A percentile compares a stretch with the other conserved stretches of the same genome.
Evolutionary conservation across 2,113 vertebrate genomes (phyloP).

Genomic region (Malaclemys terrapin): DNA sequence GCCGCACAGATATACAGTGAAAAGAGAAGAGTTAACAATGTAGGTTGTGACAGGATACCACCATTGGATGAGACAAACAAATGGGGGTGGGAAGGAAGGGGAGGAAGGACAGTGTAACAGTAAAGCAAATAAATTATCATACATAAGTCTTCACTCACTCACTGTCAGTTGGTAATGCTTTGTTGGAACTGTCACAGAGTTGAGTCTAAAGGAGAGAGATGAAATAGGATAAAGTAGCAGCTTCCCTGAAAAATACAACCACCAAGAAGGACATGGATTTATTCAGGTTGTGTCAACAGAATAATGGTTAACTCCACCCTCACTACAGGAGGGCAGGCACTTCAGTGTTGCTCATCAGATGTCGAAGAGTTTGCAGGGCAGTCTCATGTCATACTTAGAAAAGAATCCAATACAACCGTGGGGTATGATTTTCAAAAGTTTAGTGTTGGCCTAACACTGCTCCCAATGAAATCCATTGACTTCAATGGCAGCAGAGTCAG

Average conservation of each 20-base stretch:
- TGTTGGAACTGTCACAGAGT: not conserved
- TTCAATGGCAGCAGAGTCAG: not conserved
- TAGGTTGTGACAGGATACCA: not conserved
- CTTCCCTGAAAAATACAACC: not conserved
- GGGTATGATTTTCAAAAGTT: not conserved
- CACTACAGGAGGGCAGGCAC: not conserved
- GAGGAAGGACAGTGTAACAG: not conserved
- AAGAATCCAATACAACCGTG: fast-evolving
- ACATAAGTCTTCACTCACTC: not conserved
- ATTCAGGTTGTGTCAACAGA: not conserved
- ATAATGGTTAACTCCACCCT: not conserved
- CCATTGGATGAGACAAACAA: not conserved
- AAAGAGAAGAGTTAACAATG: not conserved
- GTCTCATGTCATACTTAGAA: fast-evolving
- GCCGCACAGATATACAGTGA: not conserved
- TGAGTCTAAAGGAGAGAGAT: not conserved
- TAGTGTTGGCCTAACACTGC: not conserved
- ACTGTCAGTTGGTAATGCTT: not conserved
- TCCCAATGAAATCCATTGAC: not conserved
- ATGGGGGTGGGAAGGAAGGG: not conserved
- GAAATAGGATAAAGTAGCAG: not conserved
- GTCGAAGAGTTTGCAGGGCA: not conserved
- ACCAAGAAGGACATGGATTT: not conserved
- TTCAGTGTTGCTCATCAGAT: not conserved
- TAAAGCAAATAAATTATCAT: not conserved